Conservation (phyloP, 2,113 vertebrate species). For the cattle (Bos taurus) region ARS-UCD2.0 NC_037341.1:34372501-34373000, state of each 20-base stretch:
- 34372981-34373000: not conserved
- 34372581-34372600: not conserved
- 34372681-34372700: not conserved
- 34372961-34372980: not conserved
- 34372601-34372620: not conserved
- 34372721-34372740: not conserved
- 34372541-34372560: not conserved
- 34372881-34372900: not conserved
- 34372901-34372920: not conserved
- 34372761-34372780: not conserved
- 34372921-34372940: not conserved
- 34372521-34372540: not conserved
- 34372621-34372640: not conserved
- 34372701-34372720: not conserved
- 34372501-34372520: not conserved
- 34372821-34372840: not conserved
- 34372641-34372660: not conserved
- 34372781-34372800: not conserved
- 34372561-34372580: not conserved
- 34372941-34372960: not conserved
- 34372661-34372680: not conserved
- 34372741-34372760: rapidly evolving
- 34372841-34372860: not conserved
- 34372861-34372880: not conserved
- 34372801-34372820: not conserved